These are phyloP conservation scores for Phyllotis vaccarum DNA, from an alignment of 2,797 vertebrate species.

Conservation along the genomic window DNA sequence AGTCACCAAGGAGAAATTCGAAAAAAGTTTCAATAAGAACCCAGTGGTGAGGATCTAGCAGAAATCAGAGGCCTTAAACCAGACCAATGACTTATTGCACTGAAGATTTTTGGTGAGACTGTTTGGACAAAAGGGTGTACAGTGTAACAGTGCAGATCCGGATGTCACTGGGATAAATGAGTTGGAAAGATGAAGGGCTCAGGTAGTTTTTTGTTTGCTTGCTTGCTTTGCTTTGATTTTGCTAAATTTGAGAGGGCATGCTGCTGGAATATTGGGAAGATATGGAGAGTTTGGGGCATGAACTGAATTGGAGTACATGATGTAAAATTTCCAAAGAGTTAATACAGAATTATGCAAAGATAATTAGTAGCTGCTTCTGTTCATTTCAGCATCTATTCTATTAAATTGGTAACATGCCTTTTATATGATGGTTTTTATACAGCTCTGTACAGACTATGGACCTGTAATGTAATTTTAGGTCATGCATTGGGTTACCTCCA, in stretches of 20 bases:
- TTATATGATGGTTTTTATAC: accelerated
- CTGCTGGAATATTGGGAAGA: neutral
- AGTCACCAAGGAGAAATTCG: too few relatives aligned
- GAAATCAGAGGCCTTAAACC: too few relatives aligned
- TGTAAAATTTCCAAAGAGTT: neutral
- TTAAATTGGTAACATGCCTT: neutral
- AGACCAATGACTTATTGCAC: too few relatives aligned
- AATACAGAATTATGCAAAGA: neutral
- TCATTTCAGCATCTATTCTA: neutral
- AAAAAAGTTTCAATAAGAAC: too few relatives aligned
- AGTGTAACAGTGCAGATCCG: too few relatives aligned
- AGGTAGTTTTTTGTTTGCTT: too few relatives aligned
- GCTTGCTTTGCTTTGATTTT: neutral
- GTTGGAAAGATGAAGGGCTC: too few relatives aligned
- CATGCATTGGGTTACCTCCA: neutral
- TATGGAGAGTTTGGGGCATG: neutral
- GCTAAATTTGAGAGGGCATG: neutral
- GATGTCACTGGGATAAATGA: too few relatives aligned
- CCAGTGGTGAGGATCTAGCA: too few relatives aligned
- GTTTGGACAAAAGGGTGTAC: too few relatives aligned
- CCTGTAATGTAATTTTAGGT: neutral
- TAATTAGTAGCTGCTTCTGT: neutral
- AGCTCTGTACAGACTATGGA: neutral
- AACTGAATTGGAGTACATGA: neutral
- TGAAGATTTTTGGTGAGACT: too few relatives aligned